Percentiles rank a stretch among this genome's conserved stretches.
phyloP scores from a whole-genome alignment of 2,113 vertebrate species.

The Vidua chalybeata region DNA sequence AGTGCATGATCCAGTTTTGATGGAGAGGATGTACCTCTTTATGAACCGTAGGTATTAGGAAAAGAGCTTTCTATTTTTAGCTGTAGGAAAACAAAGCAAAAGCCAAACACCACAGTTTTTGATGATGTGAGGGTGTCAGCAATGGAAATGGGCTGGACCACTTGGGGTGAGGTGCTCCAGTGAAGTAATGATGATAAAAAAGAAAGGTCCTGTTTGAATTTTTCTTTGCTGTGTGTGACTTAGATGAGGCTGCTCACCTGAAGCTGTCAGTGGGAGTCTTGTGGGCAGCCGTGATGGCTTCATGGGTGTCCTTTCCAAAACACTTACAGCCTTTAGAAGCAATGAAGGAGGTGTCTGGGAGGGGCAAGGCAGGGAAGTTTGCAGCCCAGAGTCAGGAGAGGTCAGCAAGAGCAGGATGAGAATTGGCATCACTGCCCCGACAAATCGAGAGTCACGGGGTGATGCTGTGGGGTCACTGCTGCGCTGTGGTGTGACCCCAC shows the following conservation, averaged over 20 bases:
- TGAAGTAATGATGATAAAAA: not conserved
- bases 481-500: rapidly evolving
- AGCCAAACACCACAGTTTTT: not conserved
- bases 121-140: not conserved
- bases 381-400: not conserved
- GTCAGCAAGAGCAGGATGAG: not conserved
- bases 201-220: not conserved
- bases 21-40: not conserved
- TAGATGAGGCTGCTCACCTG: not conserved
- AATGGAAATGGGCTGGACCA: not conserved
- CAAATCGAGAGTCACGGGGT: rapidly evolving
- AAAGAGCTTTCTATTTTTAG: not conserved
- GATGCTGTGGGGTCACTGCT: rapidly evolving
- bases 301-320: not conserved
- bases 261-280: not conserved
- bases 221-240: not conserved
- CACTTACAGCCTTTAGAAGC: not conserved
- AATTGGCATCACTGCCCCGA: not conserved
- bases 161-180: not conserved
- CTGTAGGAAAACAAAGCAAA: not conserved
- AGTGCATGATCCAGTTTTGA: not conserved
- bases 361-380: not conserved
- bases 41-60: not conserved
- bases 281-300: not conserved
- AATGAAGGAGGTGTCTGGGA: not conserved